A percentile compares a stretch with the other conserved stretches of the same genome.
phyloP scores from a whole-genome alignment of 2,888 invertebrate species.

The Hesperia comma region DNA sequence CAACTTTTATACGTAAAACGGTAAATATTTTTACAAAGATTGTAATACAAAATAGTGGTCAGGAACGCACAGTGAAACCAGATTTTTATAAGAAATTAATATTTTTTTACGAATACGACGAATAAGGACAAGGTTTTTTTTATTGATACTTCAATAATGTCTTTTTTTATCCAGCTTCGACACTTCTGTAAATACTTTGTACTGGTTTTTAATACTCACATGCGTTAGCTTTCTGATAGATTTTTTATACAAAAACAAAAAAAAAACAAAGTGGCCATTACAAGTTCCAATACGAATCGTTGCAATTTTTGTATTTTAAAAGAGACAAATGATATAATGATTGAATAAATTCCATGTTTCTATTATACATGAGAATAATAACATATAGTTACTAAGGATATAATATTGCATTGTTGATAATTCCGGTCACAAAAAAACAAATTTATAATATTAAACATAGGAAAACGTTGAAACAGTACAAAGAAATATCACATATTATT shows the following conservation, averaged over 20 bases:
- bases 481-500: constrained; percentile 32
- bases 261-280: constrained; percentile 22
- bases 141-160: constrained; percentile 23
- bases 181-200: constrained; percentile 36
- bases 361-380: no score
- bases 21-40: constrained; percentile 41
- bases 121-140: constrained; percentile 20
- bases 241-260: constrained; percentile 39
- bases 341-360: background rate
- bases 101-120: constrained; percentile 32
- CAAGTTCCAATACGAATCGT: background rate
- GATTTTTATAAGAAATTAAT: constrained; percentile 37
- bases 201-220: constrained; percentile 32
- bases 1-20: constrained; percentile 47
- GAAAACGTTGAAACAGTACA: constrained; percentile 32
- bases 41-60: constrained; percentile 40
- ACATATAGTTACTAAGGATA: background rate
- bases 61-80: constrained; percentile 45
- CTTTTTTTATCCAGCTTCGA: constrained; percentile 33
- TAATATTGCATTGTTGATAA: background rate
- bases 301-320: background rate
- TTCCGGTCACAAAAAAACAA: constrained; percentile 29
- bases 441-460: constrained; percentile 25
- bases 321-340: background rate
- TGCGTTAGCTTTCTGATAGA: constrained; percentile 36